Evolutionary conservation across 2,888 invertebrate genomes (phyloP), one percentile per base, ranked within the genome.

Genomic region (Pandemis cinnamomeana): DNA sequence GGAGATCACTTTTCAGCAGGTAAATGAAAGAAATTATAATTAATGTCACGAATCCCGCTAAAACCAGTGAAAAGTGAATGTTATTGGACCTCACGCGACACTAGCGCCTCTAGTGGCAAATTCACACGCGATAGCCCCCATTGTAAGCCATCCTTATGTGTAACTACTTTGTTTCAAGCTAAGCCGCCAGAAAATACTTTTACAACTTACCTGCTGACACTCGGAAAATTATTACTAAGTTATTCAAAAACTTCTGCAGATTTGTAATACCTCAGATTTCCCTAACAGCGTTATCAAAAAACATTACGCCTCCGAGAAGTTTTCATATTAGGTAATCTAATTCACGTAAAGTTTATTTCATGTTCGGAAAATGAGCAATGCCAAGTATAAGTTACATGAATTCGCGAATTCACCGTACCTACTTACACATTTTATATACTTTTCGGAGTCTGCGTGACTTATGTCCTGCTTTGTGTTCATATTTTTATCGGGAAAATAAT

Each of bases 221-320:
- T 51, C 51, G n/a, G 11, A 51, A 51, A 5, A 51, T 10, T 46
- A 36, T 36, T 36, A 36, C 27, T 36, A 58, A 66, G 71, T 71
- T 51, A 67, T 67, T 67, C 61, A 53, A 42, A 60, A 69, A 69
- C 36, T 68, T 48, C 7, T n/a, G 27, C 42, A 53, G 53, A 62
- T 67, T 62, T 55, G 41, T 42, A 62, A 3, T 42, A 55, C 13
- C 46, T 27, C 67, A 63, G 27, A 27, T 58, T 58, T 27, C 15
- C 27, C 58, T 58, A 58, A 58, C 58, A 27, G 8, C 58, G 10
- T 58, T 27, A 58, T 58, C 58, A 20, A n/a, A 58, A 58, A 58
- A 58, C 58, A 58, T 58, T 27, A 58, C 58, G 58, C 58, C 20
- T 27, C 20, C 4, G 20, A 58, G 27, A 58, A 58, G 27, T 58